A percentile compares a stretch with the other conserved stretches of the same genome.
These are phyloP conservation scores for Drosophila testacea DNA, from an alignment of 2,888 invertebrate species.

Conservation along the genomic window DNA sequence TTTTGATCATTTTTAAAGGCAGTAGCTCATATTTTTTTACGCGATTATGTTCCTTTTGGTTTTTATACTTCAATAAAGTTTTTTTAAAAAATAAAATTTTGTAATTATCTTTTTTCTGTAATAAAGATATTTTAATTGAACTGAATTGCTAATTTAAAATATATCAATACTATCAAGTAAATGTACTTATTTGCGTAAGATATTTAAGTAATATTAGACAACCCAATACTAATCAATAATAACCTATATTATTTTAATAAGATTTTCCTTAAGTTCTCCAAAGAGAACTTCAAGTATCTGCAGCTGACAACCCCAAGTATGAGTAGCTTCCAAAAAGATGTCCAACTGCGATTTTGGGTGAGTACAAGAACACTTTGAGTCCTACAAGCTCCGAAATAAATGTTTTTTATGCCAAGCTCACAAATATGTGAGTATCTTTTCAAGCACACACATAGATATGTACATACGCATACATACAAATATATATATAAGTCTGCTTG, in stretches of 20 bases:
- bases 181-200: too few species aligned
- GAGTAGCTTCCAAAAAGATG: slow-evolving; percentile 3
- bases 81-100: background rate
- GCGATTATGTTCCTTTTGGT: background rate
- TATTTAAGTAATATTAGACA: background rate
- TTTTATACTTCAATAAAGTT: background rate
- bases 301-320: background rate
- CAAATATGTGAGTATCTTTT: slow-evolving; percentile 24
- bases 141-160: too few species aligned
- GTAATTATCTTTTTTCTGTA: background rate
- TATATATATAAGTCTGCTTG: slow-evolving; percentile 26
- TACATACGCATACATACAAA: background rate
- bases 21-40: too few species aligned
- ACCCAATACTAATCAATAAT: background rate
- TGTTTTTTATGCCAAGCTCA: slow-evolving; percentile 46
- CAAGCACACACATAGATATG: slow-evolving; percentile 1
- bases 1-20: background rate
- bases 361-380: slow-evolving; percentile 16
- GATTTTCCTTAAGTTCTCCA: background rate
- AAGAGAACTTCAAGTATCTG: background rate
- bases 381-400: slow-evolving; percentile 34
- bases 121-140: too few species aligned
- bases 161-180: too few species aligned
- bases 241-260: background rate
- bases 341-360: background rate